These are phyloP conservation scores for Micromys minutus DNA, from an alignment of 2,113 vertebrate species.

Conservation along the genomic window DNA sequence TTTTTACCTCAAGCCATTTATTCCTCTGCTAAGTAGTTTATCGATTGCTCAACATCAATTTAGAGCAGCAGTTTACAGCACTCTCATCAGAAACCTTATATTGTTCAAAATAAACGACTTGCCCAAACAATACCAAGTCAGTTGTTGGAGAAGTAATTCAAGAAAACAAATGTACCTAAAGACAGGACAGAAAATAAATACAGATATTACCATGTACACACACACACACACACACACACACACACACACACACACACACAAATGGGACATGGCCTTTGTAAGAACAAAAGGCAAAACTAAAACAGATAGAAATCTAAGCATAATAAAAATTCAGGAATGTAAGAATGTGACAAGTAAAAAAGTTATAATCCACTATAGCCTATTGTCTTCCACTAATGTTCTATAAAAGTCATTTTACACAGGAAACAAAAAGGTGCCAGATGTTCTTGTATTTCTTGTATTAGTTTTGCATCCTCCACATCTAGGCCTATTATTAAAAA, in stretches of 20 bases:
- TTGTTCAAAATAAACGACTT: constrained; percentile 71
- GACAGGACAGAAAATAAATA: constrained; percentile 62
- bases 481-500: constrained; percentile 59
- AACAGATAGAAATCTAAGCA: constrained; percentile 32
- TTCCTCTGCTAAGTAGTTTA: constrained; percentile 73
- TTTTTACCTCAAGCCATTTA: constrained; percentile 73
- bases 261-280: constrained; percentile 26
- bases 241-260: not conserved
- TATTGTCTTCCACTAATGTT: constrained; percentile 58
- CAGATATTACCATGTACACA: constrained; percentile 45
- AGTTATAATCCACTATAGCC: constrained; percentile 47
- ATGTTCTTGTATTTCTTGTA: constrained; percentile 63
- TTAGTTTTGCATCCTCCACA: constrained; percentile 59
- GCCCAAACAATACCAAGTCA: constrained; percentile 55
- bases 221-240: not conserved
- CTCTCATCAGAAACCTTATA: constrained; percentile 68
- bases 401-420: constrained; percentile 60
- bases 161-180: constrained; percentile 64
- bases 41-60: constrained; percentile 70
- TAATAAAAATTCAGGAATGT: constrained; percentile 33
- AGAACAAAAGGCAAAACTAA: constrained; percentile 42
- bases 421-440: constrained; percentile 65
- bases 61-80: constrained; percentile 67
- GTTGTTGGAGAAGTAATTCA: constrained; percentile 60
- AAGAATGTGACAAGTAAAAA: not conserved